These are phyloP conservation scores for Tuta absoluta DNA, from an alignment of 2,888 invertebrate genomes.

Conservation along the genomic window DNA sequence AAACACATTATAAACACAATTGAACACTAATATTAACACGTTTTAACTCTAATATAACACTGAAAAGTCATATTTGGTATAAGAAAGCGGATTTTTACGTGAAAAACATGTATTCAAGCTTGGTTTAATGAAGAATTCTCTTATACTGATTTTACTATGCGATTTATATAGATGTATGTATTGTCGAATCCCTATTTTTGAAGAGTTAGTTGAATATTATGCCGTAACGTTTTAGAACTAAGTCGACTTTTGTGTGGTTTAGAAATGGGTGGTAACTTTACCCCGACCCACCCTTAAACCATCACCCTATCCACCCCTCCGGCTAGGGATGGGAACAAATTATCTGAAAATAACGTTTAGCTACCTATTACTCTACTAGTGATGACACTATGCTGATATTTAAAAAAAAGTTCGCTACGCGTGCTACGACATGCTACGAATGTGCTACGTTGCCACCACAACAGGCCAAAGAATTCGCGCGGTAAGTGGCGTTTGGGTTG, in stretches of 20 bases:
- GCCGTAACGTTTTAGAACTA: background rate
- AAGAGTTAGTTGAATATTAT: background rate
- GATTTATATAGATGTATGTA: background rate
- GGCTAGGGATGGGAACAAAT: background rate
- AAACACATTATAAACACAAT: background rate
- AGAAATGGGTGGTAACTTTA: background rate
- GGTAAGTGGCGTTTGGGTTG: too few relatives aligned
- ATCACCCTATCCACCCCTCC: background rate
- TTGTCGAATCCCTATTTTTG: slow-evolving; percentile 12
- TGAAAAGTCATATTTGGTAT: slow-evolving; percentile 8
- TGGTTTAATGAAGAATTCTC: background rate
- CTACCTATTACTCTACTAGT: background rate
- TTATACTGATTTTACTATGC: slow-evolving; percentile 14
- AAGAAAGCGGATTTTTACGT: background rate
- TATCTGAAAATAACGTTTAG: background rate
- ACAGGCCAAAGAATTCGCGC: too few relatives aligned
- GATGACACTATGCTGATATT: too few relatives aligned
- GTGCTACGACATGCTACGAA: too few relatives aligned
- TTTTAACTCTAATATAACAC: background rate
- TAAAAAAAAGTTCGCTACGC: too few relatives aligned
- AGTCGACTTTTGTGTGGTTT: background rate
- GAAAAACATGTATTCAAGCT: background rate
- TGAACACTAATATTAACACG: background rate
- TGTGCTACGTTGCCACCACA: too few relatives aligned
- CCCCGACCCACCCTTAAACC: background rate